Evolutionary conservation across 2,888 invertebrate genomes (phyloP).

Genomic region (Trisateles emortualis): DNA sequence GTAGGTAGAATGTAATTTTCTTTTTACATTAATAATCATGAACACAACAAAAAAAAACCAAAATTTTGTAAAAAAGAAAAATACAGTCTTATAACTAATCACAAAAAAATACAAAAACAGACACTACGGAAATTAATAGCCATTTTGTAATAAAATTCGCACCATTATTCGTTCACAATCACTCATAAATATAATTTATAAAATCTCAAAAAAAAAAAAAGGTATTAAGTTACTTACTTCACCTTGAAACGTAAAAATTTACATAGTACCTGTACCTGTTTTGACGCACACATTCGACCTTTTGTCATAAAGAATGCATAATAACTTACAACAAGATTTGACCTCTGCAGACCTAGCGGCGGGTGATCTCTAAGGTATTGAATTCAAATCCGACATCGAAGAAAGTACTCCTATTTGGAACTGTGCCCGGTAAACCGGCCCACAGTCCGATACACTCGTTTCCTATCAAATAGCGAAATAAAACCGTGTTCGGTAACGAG

Average conservation of each 20-base stretch:
- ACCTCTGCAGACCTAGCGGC: not conserved
- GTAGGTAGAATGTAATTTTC: too few species aligned
- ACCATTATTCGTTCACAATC: not conserved
- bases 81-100: too few species aligned
- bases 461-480: slow-evolving; percentile 5
- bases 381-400: not conserved
- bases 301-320: not conserved
- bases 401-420: slow-evolving; percentile 9
- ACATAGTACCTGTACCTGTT: not conserved
- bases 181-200: not conserved
- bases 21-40: too few species aligned
- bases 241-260: slow-evolving; percentile 4
- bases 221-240: not conserved
- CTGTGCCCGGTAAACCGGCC: not conserved
- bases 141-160: not conserved
- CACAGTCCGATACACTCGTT: slow-evolving; percentile 1
- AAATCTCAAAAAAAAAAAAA: not conserved
- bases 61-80: too few species aligned
- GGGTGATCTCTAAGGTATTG: not conserved
- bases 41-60: too few species aligned
- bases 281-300: not conserved
- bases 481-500: not conserved
- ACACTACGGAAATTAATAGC: not conserved
- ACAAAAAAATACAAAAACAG: not conserved
- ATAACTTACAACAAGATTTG: not conserved